A percentile compares a stretch with the other conserved stretches of the same genome.
These are phyloP conservation scores for Aphelenchoides fujianensis DNA, from an alignment of 1,140 invertebrate genomes.

Conservation along the genomic window DNA sequence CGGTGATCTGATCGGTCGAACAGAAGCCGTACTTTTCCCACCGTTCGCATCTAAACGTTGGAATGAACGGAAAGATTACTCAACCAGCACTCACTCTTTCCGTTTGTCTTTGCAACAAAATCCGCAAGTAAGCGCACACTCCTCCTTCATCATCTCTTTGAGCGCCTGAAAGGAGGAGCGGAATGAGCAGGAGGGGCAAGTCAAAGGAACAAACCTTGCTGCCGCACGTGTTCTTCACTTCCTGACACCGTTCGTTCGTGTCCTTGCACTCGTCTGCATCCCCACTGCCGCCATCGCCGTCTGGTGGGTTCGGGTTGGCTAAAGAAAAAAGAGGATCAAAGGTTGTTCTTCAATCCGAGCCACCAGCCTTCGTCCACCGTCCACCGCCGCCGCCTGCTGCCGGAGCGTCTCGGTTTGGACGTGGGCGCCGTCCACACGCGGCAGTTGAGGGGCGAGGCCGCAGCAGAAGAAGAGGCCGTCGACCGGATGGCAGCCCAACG, in stretches of 20 bases:
- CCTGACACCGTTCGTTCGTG: background rate
- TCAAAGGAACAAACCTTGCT: background rate
- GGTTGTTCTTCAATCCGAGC: conserved; percentile 1
- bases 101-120: conserved; percentile 14
- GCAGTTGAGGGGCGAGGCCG: background rate
- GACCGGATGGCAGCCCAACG: background rate
- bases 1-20: background rate
- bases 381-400: background rate
- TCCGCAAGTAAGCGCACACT: conserved; percentile 10
- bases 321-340: background rate
- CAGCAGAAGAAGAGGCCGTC: conserved; percentile 16
- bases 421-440: background rate
- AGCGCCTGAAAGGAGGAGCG: conserved; percentile 3
- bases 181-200: background rate
- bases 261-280: conserved; percentile 16
- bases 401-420: background rate
- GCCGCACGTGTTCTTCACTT: conserved; percentile 16
- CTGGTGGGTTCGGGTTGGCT: background rate
- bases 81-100: conserved; percentile 7
- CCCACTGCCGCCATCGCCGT: background rate
- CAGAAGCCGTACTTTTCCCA: conserved; percentile 22
- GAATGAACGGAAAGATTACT: background rate
- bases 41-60: background rate
- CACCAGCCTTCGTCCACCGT: background rate
- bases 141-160: conserved; percentile 13